These are phyloP conservation scores for Anolis apletophallus DNA, from an alignment of 2,797 vertebrate genomes.

Conservation along the genomic window DNA sequence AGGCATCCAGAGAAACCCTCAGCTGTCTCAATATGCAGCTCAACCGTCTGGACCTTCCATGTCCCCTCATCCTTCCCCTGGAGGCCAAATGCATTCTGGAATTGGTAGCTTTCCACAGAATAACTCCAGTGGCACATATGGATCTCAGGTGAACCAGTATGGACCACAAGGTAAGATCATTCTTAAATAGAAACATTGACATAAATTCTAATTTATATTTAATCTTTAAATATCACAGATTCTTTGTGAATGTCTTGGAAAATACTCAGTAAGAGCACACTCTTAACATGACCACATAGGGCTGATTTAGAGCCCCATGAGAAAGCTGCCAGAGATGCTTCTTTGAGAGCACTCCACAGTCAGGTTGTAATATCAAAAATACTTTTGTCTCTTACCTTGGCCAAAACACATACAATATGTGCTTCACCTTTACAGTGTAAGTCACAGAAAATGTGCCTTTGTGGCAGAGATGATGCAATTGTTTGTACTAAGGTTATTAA, in stretches of 20 bases:
- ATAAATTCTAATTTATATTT: conserved; percentile 22
- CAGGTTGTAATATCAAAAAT: neutral
- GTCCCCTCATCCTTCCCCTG: conserved; percentile 91
- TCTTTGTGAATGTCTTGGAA: neutral
- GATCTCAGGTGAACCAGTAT: conserved; percentile 91
- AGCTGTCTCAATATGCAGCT: conserved; percentile 89
- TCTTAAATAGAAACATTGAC: no score
- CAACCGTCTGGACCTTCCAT: conserved; percentile 90
- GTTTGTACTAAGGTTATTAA: neutral
- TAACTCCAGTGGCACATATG: conserved; percentile 87
- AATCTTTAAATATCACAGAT: neutral
- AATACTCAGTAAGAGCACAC: neutral
- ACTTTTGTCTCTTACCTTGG: neutral
- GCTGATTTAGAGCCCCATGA: neutral
- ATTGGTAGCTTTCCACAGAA: conserved; percentile 90
- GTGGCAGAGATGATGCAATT: neutral
- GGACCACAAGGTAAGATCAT: conserved; percentile 89
- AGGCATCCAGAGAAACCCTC: conserved; percentile 90
- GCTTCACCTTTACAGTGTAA: neutral
- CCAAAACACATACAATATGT: neutral
- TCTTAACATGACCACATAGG: neutral
- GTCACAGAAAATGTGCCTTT: neutral
- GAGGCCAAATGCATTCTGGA: conserved; percentile 88
- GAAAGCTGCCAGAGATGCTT: neutral
- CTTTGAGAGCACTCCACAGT: neutral